Percentiles rank a stretch among this genome's conserved stretches.
Conservation (phyloP, 1,140 invertebrate genomes). For the Branchinecta lindahli region DNA sequence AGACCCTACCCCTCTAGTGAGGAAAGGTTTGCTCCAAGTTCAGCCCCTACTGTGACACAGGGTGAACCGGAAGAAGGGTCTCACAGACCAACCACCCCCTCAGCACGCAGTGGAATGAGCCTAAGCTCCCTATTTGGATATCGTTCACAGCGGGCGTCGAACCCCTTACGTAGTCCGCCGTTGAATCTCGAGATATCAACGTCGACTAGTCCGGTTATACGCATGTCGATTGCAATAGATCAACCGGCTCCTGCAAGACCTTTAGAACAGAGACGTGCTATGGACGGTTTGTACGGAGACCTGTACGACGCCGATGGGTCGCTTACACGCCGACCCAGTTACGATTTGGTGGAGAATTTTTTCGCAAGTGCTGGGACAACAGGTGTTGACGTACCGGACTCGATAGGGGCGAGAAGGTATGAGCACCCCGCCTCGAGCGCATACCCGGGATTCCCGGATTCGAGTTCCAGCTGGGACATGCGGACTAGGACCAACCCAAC, state of each 20-base stretch:
- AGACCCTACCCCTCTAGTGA: no score
- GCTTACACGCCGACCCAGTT: background rate
- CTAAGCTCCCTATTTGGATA: no score
- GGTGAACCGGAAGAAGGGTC: no score
- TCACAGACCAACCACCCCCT: no score
- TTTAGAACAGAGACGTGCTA: background rate
- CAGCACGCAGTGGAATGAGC: no score
- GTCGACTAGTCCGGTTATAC: background rate
- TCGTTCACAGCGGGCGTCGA: background rate
- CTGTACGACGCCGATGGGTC: background rate
- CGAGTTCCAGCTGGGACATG: background rate
- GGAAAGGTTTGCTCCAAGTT: no score
- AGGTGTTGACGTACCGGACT: background rate
- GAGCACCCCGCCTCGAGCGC: background rate
- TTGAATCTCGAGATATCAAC: background rate
- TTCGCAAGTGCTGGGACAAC: background rate
- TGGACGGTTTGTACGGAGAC: background rate
- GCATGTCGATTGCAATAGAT: background rate
- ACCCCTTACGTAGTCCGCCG: background rate
- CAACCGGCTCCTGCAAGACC: background rate
- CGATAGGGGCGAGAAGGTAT: background rate
- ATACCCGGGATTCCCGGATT: background rate
- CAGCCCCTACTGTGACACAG: no score
- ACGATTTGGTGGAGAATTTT: background rate
- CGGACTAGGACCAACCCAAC: background rate